Conservation (phyloP, 2,888 invertebrate genomes). For the Protophormia terraenovae region DNA sequence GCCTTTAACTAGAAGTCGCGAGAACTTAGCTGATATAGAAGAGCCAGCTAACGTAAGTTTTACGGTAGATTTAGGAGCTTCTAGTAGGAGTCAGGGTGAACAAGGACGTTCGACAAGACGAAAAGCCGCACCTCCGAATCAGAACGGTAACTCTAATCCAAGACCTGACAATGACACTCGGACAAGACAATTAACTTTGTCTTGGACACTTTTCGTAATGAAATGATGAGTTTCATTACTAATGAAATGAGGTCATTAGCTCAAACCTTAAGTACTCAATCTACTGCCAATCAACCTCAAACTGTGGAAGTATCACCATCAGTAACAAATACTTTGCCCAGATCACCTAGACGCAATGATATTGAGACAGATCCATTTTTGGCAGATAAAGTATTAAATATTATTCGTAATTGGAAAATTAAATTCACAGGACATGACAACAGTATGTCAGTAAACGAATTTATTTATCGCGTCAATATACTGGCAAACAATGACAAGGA, state of each 20-base stretch:
- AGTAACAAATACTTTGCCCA: neutral
- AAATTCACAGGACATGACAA: neutral
- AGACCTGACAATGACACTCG: neutral
- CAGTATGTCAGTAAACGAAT: neutral
- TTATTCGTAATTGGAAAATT: conserved; percentile 11
- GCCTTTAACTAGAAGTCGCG: too few relatives aligned
- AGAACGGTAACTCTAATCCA: neutral
- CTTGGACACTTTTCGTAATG: neutral
- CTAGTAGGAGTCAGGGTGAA: neutral
- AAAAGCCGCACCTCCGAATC: neutral
- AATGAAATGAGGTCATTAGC: neutral
- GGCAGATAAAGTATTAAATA: neutral
- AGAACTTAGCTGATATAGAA: too few relatives aligned
- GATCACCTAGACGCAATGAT: neutral
- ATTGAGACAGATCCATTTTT: neutral
- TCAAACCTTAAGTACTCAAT: neutral
- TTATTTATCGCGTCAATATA: conserved; percentile 2
- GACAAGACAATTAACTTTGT: neutral
- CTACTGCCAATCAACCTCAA: neutral
- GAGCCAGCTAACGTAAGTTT: too few relatives aligned
- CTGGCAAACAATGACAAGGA: too few relatives aligned
- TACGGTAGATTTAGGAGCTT: too few relatives aligned
- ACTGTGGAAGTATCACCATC: neutral
- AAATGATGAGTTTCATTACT: neutral
- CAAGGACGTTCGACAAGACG: neutral